Evolutionary conservation across 2,113 vertebrate genomes (phyloP).

Genomic region (Fulica atra): DNA sequence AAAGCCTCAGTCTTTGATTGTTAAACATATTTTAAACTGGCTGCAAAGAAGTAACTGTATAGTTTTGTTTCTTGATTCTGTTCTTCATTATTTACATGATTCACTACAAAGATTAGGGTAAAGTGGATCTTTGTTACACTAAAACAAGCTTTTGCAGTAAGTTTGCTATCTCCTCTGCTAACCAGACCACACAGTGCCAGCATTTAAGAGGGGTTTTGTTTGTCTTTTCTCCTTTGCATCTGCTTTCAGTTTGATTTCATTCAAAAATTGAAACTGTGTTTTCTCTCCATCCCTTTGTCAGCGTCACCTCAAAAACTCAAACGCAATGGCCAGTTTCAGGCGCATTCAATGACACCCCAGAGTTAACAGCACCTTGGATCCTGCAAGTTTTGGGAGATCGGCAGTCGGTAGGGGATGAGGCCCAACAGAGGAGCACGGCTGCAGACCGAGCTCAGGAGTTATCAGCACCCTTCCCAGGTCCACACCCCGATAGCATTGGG

Average conservation of each 20-base stretch:
- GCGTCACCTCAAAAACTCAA: neutral
- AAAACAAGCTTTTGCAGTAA: neutral
- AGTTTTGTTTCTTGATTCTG: neutral
- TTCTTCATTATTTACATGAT: neutral
- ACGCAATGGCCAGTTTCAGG: fast-evolving
- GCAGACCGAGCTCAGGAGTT: fast-evolving
- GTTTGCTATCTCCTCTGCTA: neutral
- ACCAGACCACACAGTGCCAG: neutral
- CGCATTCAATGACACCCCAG: fast-evolving
- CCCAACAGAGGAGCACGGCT: neutral
- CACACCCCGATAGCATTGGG: neutral
- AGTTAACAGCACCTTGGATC: fast-evolving
- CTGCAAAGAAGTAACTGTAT: neutral
- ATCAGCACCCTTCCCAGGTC: fast-evolving
- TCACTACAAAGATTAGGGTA: neutral
- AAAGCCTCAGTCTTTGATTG: neutral
- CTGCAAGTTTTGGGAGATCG: fast-evolving
- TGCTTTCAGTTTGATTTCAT: neutral
- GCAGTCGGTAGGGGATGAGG: neutral
- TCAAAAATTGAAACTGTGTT: neutral
- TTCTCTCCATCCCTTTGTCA: neutral
- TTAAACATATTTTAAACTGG: neutral
- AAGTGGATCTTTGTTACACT: neutral
- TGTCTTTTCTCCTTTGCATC: neutral
- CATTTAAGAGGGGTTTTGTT: fast-evolving